phyloP scores from a whole-genome alignment of 1,140 invertebrate species.

The Drosophila pseudoananassae region DNA sequence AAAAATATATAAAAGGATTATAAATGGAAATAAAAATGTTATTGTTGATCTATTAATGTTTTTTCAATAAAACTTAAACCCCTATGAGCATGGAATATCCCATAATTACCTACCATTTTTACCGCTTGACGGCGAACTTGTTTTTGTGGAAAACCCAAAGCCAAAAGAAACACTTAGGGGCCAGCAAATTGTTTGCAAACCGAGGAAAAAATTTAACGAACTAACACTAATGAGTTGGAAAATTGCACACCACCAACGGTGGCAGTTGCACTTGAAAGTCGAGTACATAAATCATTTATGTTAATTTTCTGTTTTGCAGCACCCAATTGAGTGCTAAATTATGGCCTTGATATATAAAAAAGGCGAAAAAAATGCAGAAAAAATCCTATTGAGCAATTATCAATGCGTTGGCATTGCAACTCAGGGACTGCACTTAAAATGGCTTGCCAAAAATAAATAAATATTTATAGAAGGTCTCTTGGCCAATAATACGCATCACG shows the following conservation, averaged over 20 bases:
- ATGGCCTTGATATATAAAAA: constrained; percentile 55
- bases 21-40: background rate
- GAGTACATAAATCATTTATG: constrained; percentile 75
- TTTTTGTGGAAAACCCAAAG: constrained; percentile 35
- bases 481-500: constrained; percentile 51
- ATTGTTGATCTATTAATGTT: constrained; percentile 2
- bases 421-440: constrained; percentile 66
- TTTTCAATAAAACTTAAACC: constrained; percentile 9
- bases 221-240: constrained; percentile 70
- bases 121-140: constrained; percentile 31
- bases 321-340: constrained; percentile 56
- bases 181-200: constrained; percentile 42
- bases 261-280: constrained; percentile 47
- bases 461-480: constrained; percentile 50
- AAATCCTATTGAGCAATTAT: constrained; percentile 60
- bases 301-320: constrained; percentile 44
- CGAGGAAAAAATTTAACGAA: constrained; percentile 42
- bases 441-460: constrained; percentile 59
- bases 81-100: constrained; percentile 12
- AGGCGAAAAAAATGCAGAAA: constrained; percentile 25
- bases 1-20: background rate
- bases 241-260: constrained; percentile 51
- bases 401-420: constrained; percentile 60
- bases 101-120: constrained; percentile 28
- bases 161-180: constrained; percentile 14